These are phyloP conservation scores for Pristis pectinata DNA, from an alignment of 2,797 vertebrate species.

Conservation along the genomic window DNA sequence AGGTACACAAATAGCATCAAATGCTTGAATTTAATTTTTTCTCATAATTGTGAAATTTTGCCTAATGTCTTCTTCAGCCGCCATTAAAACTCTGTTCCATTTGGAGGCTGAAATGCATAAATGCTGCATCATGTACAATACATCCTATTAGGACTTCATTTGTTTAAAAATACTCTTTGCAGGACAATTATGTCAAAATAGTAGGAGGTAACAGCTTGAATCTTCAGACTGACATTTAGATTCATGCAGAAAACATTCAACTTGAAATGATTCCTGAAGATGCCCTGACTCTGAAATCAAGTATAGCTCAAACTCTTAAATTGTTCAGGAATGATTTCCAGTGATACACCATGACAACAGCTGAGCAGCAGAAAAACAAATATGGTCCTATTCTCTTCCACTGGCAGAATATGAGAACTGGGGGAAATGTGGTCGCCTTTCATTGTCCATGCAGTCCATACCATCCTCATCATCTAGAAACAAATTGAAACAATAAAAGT, in stretches of 20 bases:
- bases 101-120: slow-evolving; percentile 33
- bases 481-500: slow-evolving; percentile 41
- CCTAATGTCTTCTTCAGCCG: slow-evolving; percentile 50
- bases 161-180: slow-evolving; percentile 55
- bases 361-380: slow-evolving; percentile 56
- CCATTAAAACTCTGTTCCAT: slow-evolving; percentile 42
- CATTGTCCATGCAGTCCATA: slow-evolving; percentile 93
- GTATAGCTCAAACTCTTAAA: slow-evolving; percentile 40
- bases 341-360: slow-evolving; percentile 61
- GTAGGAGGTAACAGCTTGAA: slow-evolving; percentile 61
- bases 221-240: slow-evolving; percentile 53
- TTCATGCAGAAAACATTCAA: slow-evolving; percentile 60
- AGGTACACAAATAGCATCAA: slow-evolving; percentile 47
- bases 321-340: slow-evolving; percentile 65
- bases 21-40: slow-evolving; percentile 55
- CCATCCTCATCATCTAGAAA: slow-evolving; percentile 87
- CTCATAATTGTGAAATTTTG: slow-evolving; percentile 52
- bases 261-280: slow-evolving; percentile 55
- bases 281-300: slow-evolving; percentile 45
- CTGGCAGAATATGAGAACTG: slow-evolving; percentile 98
- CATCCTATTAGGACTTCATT: slow-evolving; percentile 49
- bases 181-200: slow-evolving; percentile 56
- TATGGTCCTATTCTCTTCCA: slow-evolving; percentile 76
- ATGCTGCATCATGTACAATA: slow-evolving; percentile 49
- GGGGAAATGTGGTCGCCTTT: slow-evolving; percentile 91